Conservation (phyloP, 2,113 vertebrate genomes). For the Delphinus delphis region DNA sequence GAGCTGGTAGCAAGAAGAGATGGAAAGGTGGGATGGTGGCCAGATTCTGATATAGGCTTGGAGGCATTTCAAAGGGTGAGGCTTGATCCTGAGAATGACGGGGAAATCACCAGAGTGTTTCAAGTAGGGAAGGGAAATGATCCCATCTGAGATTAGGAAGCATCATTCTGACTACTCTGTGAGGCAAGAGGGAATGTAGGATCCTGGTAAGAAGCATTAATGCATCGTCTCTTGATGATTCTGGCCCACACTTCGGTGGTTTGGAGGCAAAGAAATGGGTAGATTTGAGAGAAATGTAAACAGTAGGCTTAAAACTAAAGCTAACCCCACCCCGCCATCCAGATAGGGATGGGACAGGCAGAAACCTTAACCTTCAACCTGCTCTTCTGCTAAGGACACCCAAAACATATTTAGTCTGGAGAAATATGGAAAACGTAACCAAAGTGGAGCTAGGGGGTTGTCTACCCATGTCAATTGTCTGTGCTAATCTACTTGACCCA, state of each 20-base stretch:
- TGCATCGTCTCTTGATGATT: neutral
- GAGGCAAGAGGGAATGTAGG: neutral
- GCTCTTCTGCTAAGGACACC: neutral
- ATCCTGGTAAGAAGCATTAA: neutral
- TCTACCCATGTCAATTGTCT: neutral
- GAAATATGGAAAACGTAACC: neutral
- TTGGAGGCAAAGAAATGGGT: neutral
- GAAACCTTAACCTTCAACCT: neutral
- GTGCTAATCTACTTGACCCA: neutral
- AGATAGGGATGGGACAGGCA: neutral
- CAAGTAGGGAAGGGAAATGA: neutral
- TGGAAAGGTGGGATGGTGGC: neutral
- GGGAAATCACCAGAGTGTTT: neutral
- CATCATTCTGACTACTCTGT: neutral
- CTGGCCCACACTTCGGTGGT: neutral
- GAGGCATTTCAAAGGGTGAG: neutral
- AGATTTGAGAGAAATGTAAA: neutral
- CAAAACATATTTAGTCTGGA: neutral
- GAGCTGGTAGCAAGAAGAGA: neutral
- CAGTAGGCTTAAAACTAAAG: neutral
- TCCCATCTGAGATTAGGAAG: neutral
- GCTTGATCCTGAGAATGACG: neutral
- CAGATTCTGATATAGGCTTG: neutral
- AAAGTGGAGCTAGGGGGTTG: neutral
- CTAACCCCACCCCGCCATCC: neutral